Conservation (phyloP, 2,113 vertebrate species). For the Nothobranchius furzeri region DNA sequence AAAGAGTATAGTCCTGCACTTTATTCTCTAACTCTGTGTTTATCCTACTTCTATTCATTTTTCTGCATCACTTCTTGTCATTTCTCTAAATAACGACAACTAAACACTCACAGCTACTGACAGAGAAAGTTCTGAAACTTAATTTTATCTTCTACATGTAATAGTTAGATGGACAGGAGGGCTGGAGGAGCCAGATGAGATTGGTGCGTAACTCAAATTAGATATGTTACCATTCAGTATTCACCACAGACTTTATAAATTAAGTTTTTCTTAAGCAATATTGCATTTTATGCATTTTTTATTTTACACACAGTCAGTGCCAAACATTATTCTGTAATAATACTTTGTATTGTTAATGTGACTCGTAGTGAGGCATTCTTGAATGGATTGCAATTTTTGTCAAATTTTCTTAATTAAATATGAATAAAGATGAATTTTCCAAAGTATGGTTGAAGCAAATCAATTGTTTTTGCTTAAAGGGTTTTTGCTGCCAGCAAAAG, state of each 20-base stretch:
- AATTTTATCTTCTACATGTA: background rate
- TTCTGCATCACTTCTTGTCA: too few species aligned
- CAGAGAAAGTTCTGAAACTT: too few species aligned
- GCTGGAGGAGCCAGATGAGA: background rate
- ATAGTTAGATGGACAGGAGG: background rate
- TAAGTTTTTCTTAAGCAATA: background rate
- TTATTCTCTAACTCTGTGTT: too few species aligned
- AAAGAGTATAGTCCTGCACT: too few species aligned
- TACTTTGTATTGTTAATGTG: slow-evolving; percentile 7
- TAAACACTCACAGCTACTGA: too few species aligned
- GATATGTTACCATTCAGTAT: background rate
- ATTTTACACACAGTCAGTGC: background rate
- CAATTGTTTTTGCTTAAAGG: too few species aligned
- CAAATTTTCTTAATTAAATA: background rate
- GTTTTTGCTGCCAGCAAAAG: too few species aligned
- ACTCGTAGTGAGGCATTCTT: background rate
- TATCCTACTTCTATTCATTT: too few species aligned
- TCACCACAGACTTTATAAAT: background rate
- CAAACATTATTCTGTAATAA: background rate
- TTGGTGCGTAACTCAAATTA: background rate
- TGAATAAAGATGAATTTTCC: too few species aligned
- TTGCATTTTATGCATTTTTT: background rate
- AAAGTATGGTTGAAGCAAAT: too few species aligned
- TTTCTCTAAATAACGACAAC: too few species aligned
- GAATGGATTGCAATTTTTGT: background rate